Conservation (phyloP, 2,888 invertebrate genomes). For the Lissonota sp. region DNA sequence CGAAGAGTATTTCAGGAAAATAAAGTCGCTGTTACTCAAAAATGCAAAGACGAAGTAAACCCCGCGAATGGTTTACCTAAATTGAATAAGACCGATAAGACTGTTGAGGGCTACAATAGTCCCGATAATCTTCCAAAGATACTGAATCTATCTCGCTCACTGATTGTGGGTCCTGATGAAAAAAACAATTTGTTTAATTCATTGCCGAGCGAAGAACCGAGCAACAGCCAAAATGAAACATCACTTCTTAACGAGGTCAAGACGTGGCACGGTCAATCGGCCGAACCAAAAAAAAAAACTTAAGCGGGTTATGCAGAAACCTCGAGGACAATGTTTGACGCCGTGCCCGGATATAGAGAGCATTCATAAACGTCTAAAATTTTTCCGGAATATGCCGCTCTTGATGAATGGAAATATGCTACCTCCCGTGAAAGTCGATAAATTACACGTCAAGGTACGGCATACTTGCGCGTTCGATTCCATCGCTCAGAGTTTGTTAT, state of each 20-base stretch:
- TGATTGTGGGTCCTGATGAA: too few relatives aligned
- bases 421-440: conserved; percentile 36
- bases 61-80: too few relatives aligned
- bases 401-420: conserved; percentile 52
- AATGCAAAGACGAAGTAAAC: too few relatives aligned
- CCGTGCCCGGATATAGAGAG: conserved; percentile 41
- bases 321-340: conserved; percentile 33
- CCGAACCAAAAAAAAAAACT: conserved; percentile 35
- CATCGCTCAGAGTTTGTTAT: conserved; percentile 11
- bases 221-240: conserved; percentile 13
- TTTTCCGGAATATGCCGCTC: conserved; percentile 32
- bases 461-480: conserved; percentile 55
- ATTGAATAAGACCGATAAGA: too few relatives aligned
- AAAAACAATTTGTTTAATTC: too few relatives aligned
- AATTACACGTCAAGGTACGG: conserved; percentile 6
- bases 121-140: too few relatives aligned
- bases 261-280: too few relatives aligned
- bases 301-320: too few relatives aligned
- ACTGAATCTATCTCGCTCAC: too few relatives aligned
- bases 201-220: not conserved
- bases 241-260: conserved; percentile 11
- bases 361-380: conserved; percentile 34
- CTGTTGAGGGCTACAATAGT: too few relatives aligned
- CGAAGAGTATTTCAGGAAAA: too few relatives aligned
- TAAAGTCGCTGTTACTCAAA: too few relatives aligned